Base-by-base conservation (phyloP, 2,113 vertebrate species). In the Vanacampus margaritifer region DNA sequence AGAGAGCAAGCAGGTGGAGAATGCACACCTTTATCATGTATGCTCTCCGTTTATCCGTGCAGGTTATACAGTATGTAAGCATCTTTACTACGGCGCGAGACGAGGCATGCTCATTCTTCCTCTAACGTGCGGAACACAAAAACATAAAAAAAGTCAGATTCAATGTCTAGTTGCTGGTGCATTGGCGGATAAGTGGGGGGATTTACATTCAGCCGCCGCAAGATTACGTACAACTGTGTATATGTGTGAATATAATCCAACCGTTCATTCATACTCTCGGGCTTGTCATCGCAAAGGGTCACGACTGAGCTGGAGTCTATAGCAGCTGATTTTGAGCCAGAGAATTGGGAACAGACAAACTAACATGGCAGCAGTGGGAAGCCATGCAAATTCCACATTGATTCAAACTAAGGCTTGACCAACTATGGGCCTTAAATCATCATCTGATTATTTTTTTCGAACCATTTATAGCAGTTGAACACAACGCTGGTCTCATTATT, bases 1-100 rank as follows among this genome's bases (percentile, higher is more conserved):
- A 32, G 11, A 36, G 61, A 28, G 11, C 12, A 21, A 65, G 72
- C 36, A 71, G 36, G 64, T 64, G 28, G 57, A 63, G 26, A 13
- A 45, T 21, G 51, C 63, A 35, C 65, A 36, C 2, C 11, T 32
- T 57, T 57, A 16, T 57, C 26, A 19, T 32, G 26, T 32, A 13
- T 32, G 16, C 48, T 17, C 6, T 56, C 26, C 6, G 13, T 32
- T 57, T 57, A 13, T 32, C 26, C 19, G 26, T 17, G 58, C 50
- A 76, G 45, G 59, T 41, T 37, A 37, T 26, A 32, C 54, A 17
- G 54, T 5, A 6, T 62, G n/a, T 35, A 50, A 54, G 23, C 24
- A 37, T 58, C 54, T 73, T 32, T 26, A 24, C n/a, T 14, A 26
- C 24, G 14, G 12, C 23, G 11, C 23, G 26, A 57, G 26, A 57